These are phyloP conservation scores for Dasypolia templi DNA, from an alignment of 2,888 invertebrate species.

Conservation along the genomic window DNA sequence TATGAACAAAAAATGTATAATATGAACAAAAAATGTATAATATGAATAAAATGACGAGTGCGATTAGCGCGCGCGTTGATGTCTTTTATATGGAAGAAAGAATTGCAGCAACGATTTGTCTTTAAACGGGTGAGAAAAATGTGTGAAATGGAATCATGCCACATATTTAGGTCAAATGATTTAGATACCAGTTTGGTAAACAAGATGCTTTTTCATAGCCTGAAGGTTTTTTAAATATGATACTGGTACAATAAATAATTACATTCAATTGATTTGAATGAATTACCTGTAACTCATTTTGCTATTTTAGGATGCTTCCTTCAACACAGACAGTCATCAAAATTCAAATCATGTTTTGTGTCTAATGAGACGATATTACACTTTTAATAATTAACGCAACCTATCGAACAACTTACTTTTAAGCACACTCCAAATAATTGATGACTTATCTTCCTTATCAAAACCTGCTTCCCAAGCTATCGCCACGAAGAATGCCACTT, in stretches of 20 bases:
- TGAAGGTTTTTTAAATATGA: background rate
- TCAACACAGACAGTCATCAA: background rate
- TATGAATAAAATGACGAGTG: constrained; percentile 33
- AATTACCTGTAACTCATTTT: background rate
- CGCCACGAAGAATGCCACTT: constrained; percentile 54
- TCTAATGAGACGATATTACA: background rate
- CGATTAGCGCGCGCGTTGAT: constrained; percentile 73
- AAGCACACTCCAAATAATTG: constrained; percentile 22
- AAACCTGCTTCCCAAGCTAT: constrained; percentile 32
- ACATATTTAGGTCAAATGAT: constrained; percentile 17
- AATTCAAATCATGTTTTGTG: background rate
- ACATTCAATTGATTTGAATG: background rate
- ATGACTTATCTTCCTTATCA: constrained; percentile 21
- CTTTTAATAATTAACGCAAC: background rate
- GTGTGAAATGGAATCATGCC: background rate
- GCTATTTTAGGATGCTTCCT: background rate
- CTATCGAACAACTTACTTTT: background rate
- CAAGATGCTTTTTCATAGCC: background rate
- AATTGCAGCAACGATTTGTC: constrained; percentile 14
- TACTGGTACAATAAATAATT: background rate
- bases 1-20: too few relatives aligned
- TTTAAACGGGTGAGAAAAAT: constrained; percentile 29
- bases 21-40: too few relatives aligned
- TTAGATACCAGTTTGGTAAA: background rate
- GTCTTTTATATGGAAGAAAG: constrained; percentile 70